These are phyloP conservation scores for Keiferia lycopersicella DNA, from an alignment of 2,888 invertebrate species.

Conservation along the genomic window DNA sequence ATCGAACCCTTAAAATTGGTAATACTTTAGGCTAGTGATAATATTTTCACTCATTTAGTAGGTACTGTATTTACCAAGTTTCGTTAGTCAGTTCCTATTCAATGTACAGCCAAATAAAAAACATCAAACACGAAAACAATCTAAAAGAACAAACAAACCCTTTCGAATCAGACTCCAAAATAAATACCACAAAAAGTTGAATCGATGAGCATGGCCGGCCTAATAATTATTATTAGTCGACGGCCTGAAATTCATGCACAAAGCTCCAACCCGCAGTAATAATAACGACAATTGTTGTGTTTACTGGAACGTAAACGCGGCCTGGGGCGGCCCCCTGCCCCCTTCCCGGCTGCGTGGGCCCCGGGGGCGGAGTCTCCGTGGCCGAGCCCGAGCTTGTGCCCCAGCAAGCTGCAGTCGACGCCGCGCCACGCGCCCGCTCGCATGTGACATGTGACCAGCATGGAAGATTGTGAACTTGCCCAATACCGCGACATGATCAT, in stretches of 20 bases:
- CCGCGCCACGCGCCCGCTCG: constrained; percentile 69
- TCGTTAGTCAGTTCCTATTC: too few relatives aligned
- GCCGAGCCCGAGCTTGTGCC: constrained; percentile 33
- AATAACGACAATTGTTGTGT: constrained; percentile 82
- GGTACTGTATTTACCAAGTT: too few relatives aligned
- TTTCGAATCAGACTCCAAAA: constrained; percentile 44
- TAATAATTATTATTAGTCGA: constrained; percentile 80
- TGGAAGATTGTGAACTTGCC: constrained; percentile 77
- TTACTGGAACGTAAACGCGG: constrained; percentile 79
- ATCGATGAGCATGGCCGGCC: constrained; percentile 70
- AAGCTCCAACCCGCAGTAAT: constrained; percentile 80
- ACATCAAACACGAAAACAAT: background rate
- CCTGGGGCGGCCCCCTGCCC: constrained; percentile 53
- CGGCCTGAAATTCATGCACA: constrained; percentile 81
- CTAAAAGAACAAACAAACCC: constrained; percentile 20
- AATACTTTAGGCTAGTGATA: too few relatives aligned
- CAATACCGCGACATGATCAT: constrained; percentile 77
- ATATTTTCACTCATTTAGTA: too few relatives aligned
- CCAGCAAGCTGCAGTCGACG: constrained; percentile 65
- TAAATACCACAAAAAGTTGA: constrained; percentile 71
- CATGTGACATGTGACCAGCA: constrained; percentile 76
- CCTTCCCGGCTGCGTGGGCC: constrained; percentile 51
- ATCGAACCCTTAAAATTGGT: too few relatives aligned
- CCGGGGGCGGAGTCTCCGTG: constrained; percentile 46
- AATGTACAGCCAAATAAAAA: too few relatives aligned